A percentile compares a stretch with the other conserved stretches of the same genome.
phyloP scores from a whole-genome alignment of 2,797 vertebrate species.

The Siniperca undulata region DNA sequence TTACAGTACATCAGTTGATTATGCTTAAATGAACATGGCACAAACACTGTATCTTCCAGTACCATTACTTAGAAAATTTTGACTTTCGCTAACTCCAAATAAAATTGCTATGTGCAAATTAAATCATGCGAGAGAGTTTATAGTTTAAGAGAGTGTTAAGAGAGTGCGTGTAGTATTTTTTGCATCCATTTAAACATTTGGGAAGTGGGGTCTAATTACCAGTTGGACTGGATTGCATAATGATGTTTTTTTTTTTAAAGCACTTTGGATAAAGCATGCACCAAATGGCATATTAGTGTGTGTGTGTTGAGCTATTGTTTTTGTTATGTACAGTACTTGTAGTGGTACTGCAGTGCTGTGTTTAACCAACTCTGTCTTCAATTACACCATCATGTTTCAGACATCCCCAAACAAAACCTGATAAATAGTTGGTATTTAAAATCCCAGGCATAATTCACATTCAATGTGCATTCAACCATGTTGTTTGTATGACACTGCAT shows the following conservation, averaged over 20 bases:
- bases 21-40: slow-evolving; percentile 16
- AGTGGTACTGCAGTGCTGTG: neutral
- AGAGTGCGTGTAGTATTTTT: neutral
- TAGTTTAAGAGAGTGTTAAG: neutral
- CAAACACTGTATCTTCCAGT: neutral
- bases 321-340: neutral
- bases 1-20: neutral
- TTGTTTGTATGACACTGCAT: neutral
- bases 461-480: neutral
- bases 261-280: neutral
- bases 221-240: neutral
- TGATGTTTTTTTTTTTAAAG: neutral
- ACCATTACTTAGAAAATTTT: neutral
- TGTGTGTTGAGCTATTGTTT: neutral
- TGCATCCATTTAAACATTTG: slow-evolving; percentile 1
- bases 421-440: slow-evolving; percentile 1
- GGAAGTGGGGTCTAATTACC: slow-evolving; percentile 4
- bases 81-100: slow-evolving; percentile 10
- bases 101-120: slow-evolving; percentile 3
- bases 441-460: neutral
- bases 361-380: neutral
- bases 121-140: slow-evolving; percentile 6
- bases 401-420: slow-evolving; percentile 1
- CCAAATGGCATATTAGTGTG: neutral
- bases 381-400: neutral